Base-by-base conservation (phyloP, 2,797 vertebrate genomes). In the Spheniscus humboldti region DNA sequence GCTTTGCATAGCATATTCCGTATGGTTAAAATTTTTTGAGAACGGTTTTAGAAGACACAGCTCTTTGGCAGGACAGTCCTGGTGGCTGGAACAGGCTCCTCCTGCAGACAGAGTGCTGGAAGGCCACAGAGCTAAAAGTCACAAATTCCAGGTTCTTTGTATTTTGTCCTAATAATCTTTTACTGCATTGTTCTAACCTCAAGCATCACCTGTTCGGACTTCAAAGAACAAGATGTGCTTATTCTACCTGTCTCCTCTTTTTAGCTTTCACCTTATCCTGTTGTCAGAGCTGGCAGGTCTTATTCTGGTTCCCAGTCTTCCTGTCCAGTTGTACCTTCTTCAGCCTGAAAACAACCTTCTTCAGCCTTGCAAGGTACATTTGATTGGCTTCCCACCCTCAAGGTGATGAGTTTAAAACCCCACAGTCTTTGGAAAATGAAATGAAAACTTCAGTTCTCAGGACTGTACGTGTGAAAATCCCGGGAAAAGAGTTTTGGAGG, bases 1-100 rank as follows among this genome's bases (percentile, higher is more conserved):
- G 91, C 92, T 98, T 98, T 96, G 95, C 92, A 95, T 96, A 81
- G 63, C 94, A 91, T 88, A 77, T 89, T 95, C 89, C 81, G 69
- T 84, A 92, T 25, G 8, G 96, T 96, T 97, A 95, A 97, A 83
- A 30, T 59, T 95, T 91, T 94, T 76, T 76, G 77, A 93, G 90
- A 75, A 55, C 0, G 0, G 53, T 57, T 85, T 92, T 60, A 71
- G 71, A 92, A 95, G 87, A 47, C 7, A 20, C n/a, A 55, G 0
- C 13, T 31, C n/a, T 56, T 60, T 64, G 60, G n/a, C 60, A 85
- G 63, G 48, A 86, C 16, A 67, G 60, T 71, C 60, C 67, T 96
- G 52, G 52, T 66, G 69, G 50, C 30, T 86, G 43, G 37, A 78
- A 88, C 10, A 33, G 60, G 35, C 16, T 73, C 1, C 48, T 91